These are phyloP conservation scores for Drosophila pectinifera DNA, from an alignment of 1,140 invertebrate species.

Conservation along the genomic window DNA sequence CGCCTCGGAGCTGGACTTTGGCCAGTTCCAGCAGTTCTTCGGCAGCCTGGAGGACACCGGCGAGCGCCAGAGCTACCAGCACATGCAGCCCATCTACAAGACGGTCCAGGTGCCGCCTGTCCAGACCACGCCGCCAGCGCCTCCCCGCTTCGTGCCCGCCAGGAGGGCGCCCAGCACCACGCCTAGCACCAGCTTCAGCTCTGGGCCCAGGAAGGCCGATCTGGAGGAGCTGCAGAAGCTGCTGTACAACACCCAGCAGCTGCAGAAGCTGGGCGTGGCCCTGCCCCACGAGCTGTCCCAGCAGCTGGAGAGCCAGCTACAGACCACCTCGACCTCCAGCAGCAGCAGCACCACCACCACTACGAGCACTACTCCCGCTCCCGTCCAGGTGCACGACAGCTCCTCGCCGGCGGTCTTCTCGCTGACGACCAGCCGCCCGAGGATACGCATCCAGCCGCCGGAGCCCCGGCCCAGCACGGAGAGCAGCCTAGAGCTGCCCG, in stretches of 20 bases:
- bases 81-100: constrained; percentile 79
- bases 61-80: constrained; percentile 69
- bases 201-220: constrained; percentile 39
- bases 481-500: constrained; percentile 70
- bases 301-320: constrained; percentile 71
- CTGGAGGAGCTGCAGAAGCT: constrained; percentile 76
- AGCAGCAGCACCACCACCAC: constrained; percentile 13
- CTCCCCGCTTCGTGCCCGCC: constrained; percentile 15
- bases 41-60: constrained; percentile 62
- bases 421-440: constrained; percentile 68
- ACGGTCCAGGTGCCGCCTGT: constrained; percentile 22
- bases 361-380: constrained; percentile 27
- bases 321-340: constrained; percentile 32
- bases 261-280: constrained; percentile 85
- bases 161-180: constrained; percentile 1
- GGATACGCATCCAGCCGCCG: constrained; percentile 21
- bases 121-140: not conserved
- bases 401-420: constrained; percentile 79
- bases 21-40: constrained; percentile 73
- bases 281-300: constrained; percentile 75
- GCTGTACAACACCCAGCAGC: constrained; percentile 78
- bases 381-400: constrained; percentile 51
- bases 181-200: constrained; percentile 3
- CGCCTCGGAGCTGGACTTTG: constrained; percentile 41
- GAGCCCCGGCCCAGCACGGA: constrained; percentile 52